Evolutionary conservation across 2,888 invertebrate genomes (phyloP).

Genomic region (Hirtodrosophila histrioides): DNA sequence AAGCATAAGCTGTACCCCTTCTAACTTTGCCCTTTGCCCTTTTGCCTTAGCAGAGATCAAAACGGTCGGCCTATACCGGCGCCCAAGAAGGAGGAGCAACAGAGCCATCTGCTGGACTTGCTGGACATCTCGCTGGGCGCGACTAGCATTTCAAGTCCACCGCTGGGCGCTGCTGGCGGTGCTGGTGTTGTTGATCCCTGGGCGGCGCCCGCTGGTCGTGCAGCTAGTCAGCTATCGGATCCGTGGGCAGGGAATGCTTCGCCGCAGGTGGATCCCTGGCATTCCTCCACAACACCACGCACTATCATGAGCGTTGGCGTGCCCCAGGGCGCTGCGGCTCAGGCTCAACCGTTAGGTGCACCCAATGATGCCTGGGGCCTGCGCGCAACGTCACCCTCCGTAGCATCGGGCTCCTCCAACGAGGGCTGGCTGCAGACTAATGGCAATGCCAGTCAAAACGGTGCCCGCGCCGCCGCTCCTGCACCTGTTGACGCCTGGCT

Average conservation of each 20-base stretch:
- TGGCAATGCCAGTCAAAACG: constrained; percentile 71
- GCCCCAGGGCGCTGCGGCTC: constrained; percentile 55
- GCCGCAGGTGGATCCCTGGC: constrained; percentile 84
- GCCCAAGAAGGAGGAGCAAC: constrained; percentile 82
- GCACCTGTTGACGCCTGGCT: constrained; percentile 80
- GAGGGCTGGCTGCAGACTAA: constrained; percentile 84
- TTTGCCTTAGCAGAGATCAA: constrained; percentile 36
- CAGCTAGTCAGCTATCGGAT: constrained; percentile 85
- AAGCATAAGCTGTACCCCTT: neutral
- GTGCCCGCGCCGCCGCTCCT: constrained; percentile 51
- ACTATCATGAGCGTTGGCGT: constrained; percentile 75
- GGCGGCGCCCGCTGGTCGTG: constrained; percentile 86
- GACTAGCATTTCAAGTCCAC: constrained; percentile 86
- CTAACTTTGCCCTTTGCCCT: neutral
- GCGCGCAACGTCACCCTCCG: constrained; percentile 84
- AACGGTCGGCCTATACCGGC: constrained; percentile 61
- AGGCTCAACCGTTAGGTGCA: constrained; percentile 43
- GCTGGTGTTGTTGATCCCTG: constrained; percentile 88
- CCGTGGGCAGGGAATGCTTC: constrained; percentile 84
- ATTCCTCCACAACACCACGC: constrained; percentile 71
- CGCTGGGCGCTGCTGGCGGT: constrained; percentile 81
- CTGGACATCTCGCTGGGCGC: constrained; percentile 91
- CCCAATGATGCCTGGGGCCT: constrained; percentile 79
- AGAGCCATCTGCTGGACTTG: constrained; percentile 92
- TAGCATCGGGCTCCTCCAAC: constrained; percentile 83